These are phyloP conservation scores for Ptychoptera contaminata DNA, from an alignment of 2,888 invertebrate genomes.

Conservation along the genomic window DNA sequence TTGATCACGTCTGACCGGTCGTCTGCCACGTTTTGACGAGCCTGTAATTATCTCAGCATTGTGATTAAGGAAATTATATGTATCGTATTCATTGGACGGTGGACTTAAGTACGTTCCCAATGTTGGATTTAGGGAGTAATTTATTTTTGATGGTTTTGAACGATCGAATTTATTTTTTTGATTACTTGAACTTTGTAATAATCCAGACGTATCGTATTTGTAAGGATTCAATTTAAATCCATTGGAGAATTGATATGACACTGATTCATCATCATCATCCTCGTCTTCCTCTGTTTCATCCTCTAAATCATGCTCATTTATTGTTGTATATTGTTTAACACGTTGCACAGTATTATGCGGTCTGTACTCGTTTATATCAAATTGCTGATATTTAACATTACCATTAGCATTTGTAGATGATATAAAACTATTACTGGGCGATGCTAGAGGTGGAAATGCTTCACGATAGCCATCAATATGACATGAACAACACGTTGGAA, in stretches of 20 bases:
- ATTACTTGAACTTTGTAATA: conserved; percentile 17
- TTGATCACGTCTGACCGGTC: conserved; percentile 17
- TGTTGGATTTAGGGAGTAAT: conserved; percentile 12
- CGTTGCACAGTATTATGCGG: conserved; percentile 7
- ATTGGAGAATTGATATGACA: conserved; percentile 13
- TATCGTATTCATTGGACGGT: conserved; percentile 19
- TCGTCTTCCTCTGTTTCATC: conserved; percentile 22
- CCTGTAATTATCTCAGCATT: neutral
- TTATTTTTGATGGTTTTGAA: conserved; percentile 10
- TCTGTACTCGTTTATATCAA: conserved; percentile 24
- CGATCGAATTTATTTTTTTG: conserved; percentile 18
- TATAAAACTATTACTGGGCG: neutral
- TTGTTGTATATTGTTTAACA: conserved; percentile 10
- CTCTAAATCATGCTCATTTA: conserved; percentile 19
- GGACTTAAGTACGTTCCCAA: conserved; percentile 27
- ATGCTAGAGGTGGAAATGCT: conserved; percentile 40
- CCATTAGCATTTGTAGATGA: neutral
- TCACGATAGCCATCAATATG: conserved; percentile 63
- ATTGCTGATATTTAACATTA: conserved; percentile 20
- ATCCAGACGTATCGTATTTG: conserved; percentile 18
- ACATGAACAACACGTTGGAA: conserved; percentile 69
- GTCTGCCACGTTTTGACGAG: neutral
- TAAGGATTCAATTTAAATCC: conserved; percentile 12
- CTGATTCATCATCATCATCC: conserved; percentile 9
- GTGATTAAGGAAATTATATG: conserved; percentile 6